Base-by-base conservation (phyloP, 2,113 vertebrate species). In the Cebus imitator region DNA sequence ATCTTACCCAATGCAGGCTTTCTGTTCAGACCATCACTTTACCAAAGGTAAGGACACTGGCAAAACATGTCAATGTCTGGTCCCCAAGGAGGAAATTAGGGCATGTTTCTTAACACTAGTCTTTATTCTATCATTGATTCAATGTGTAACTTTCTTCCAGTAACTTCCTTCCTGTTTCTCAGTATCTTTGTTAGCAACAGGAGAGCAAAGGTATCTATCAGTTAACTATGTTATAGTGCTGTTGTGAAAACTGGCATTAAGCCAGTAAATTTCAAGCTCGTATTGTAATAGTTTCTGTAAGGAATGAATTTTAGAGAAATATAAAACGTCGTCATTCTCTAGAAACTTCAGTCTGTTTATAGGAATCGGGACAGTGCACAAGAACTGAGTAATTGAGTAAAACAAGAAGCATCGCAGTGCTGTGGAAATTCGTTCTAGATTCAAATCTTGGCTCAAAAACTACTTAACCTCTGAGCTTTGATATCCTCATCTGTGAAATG, bases 221-320 rank as follows among this genome's bases (percentile, higher is more conserved):
- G 43, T 12, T 48, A 9, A 32, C 68, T 66, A 11, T 17, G 9
- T 68, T 40, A 48, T 32, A 52, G 2, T 48, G 21, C 55, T 25
- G 21, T 66, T 20, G 14, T 40, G 72, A 96, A 43, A 96, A 43
- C 43, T 8, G 11, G 57, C 81, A 70, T 76, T 40, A 84, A 66
- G 40, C 58, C 43, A 30, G 35, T 52, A 21, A 32, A 55, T 92
- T 84, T n/a, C 40, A 91, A 48, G 37, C 43, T 84, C 32, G 73
- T 40, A 21, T 16, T 50, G 40, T 81, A 68, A 64, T 16, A 3
- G 18, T 78, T 88, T 68, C 82, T 81, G 1, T 93, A 76, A 95
- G 73, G 23, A 88, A 92, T 52, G 21, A 45, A 87, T 87, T 92
- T 79, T 92, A 87, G 85, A 87, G 48, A 79, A 90, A 50, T 87